Evolutionary conservation across 2,888 invertebrate genomes (phyloP).

Genomic region (Synergus laeviventris): DNA sequence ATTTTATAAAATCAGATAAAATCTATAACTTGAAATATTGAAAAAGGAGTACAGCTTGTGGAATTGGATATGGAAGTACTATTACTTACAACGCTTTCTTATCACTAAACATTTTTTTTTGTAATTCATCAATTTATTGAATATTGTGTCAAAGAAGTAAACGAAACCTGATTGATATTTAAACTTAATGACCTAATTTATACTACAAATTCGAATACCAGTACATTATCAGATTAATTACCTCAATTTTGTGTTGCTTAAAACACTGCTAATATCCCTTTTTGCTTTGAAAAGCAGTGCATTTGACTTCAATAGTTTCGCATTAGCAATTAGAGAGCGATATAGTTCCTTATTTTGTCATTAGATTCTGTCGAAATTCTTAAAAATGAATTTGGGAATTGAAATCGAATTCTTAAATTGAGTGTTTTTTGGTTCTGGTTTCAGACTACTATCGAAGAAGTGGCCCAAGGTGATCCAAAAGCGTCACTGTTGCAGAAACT

Average conservation of each 20-base stretch:
- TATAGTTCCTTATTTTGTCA: conserved; percentile 43
- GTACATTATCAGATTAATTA: not conserved
- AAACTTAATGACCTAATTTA: conserved; percentile 7
- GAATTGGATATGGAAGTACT: not conserved
- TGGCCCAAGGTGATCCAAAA: conserved; percentile 86
- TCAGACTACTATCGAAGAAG: conserved; percentile 86
- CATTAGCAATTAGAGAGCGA: conserved; percentile 31
- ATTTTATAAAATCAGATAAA: too few relatives aligned
- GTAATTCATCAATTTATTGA: not conserved
- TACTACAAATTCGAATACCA: not conserved
- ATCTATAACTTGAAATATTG: not conserved
- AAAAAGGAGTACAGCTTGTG: not conserved
- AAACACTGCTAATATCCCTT: conserved; percentile 47
- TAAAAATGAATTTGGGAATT: not conserved
- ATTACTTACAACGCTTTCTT: not conserved
- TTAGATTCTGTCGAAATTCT: conserved; percentile 43
- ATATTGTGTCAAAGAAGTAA: not conserved
- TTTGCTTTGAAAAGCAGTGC: conserved; percentile 51
- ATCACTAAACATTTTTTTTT: not conserved
- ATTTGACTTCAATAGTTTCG: conserved; percentile 46
- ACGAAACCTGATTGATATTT: not conserved
- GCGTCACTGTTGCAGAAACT: conserved; percentile 91
- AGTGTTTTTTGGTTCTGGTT: conserved; percentile 61
- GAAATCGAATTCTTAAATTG: not conserved
- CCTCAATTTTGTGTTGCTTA: conserved; percentile 45